These are phyloP conservation scores for Cerastis leucographa DNA, from an alignment of 2,888 invertebrate species.

Conservation along the genomic window DNA sequence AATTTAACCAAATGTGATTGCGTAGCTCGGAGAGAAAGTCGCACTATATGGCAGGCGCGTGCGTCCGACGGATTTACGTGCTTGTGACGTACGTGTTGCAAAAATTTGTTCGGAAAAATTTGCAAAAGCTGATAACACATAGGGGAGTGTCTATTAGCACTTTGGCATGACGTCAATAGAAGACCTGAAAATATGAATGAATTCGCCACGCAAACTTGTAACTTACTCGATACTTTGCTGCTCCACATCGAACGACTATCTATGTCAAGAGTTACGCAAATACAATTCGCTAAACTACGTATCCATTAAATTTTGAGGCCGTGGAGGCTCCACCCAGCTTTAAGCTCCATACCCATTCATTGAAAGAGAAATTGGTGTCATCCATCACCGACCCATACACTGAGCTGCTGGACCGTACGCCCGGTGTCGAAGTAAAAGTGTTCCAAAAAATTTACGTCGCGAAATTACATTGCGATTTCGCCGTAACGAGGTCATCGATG, in stretches of 20 bases:
- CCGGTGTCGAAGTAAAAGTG: constrained; percentile 89
- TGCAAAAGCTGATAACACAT: constrained; percentile 68
- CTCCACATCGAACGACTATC: constrained; percentile 46
- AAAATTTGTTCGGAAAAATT: constrained; percentile 75
- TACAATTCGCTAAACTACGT: constrained; percentile 63
- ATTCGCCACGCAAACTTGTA: constrained; percentile 45
- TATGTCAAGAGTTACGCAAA: constrained; percentile 67
- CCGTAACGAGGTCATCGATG: constrained; percentile 87
- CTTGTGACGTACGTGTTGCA: constrained; percentile 79
- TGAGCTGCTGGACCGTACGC: constrained; percentile 79
- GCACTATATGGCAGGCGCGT: constrained; percentile 75
- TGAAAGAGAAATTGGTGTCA: constrained; percentile 90
- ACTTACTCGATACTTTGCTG: constrained; percentile 43
- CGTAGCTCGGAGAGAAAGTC: constrained; percentile 82
- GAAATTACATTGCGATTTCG: constrained; percentile 90
- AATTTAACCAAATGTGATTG: constrained; percentile 81
- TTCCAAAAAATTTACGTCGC: constrained; percentile 89
- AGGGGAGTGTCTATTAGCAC: constrained; percentile 69
- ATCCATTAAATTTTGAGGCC: constrained; percentile 69
- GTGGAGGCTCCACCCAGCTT: constrained; percentile 67
- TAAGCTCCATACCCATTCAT: constrained; percentile 77
- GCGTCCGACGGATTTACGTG: constrained; percentile 77
- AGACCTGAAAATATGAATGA: constrained; percentile 60
- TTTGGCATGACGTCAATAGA: constrained; percentile 56
- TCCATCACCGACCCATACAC: constrained; percentile 84